These are phyloP conservation scores for Oceanodroma leucorhoa DNA, from an alignment of 2,797 vertebrate genomes.

Conservation along the genomic window DNA sequence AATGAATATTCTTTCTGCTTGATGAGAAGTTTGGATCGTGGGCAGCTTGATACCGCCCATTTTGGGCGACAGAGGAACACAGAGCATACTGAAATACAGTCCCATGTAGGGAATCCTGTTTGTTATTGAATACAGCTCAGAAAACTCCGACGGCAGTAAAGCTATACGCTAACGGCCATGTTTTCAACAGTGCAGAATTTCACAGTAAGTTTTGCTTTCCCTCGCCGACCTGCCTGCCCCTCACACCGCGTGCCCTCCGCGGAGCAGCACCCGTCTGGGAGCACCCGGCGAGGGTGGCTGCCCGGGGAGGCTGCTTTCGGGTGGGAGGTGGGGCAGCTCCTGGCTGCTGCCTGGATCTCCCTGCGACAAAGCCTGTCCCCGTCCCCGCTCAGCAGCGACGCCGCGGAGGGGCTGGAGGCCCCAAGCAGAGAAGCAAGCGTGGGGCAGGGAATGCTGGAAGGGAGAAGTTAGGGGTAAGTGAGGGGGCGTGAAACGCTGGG, in stretches of 20 bases:
- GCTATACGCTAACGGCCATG: rapidly evolving
- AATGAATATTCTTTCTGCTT: background rate
- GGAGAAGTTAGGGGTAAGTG: background rate
- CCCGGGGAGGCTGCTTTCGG: rapidly evolving
- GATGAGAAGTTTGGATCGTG: background rate
- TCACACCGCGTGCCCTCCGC: rapidly evolving
- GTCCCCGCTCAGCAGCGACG: rapidly evolving
- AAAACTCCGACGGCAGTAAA: background rate
- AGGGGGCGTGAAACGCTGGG: rapidly evolving
- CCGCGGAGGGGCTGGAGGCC: background rate
- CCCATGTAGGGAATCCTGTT: background rate
- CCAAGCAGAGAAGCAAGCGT: too few relatives aligned
- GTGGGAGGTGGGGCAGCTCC: background rate
- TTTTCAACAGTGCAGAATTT: background rate
- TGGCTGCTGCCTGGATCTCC: background rate
- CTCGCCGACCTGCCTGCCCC: background rate
- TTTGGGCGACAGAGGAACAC: background rate
- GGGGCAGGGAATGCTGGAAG: background rate
- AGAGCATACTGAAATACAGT: background rate
- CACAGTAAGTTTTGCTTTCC: background rate
- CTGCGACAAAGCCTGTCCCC: rapidly evolving
- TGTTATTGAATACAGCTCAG: background rate
- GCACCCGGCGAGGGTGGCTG: rapidly evolving
- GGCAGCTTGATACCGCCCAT: background rate
- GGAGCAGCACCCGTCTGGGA: rapidly evolving